A percentile compares a stretch with the other conserved stretches of the same genome.
Conservation (phyloP, 1,140 invertebrate genomes). For the Thereuonema tuberculata region DNA sequence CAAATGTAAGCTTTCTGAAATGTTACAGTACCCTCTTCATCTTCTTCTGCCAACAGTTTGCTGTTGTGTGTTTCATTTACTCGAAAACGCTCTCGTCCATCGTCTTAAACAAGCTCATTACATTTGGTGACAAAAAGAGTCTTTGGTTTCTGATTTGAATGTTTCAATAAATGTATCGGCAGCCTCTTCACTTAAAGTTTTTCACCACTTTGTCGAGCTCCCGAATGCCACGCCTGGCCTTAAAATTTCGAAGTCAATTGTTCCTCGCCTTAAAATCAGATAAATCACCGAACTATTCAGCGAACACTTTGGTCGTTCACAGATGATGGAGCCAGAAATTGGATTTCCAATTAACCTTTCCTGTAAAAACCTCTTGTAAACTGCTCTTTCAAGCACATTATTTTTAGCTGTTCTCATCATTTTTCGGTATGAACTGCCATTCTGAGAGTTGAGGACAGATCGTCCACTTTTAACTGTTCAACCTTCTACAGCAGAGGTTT, state of each 20-base stretch:
- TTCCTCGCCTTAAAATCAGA: background rate
- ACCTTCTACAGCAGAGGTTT: too few relatives aligned
- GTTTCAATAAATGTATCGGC: background rate
- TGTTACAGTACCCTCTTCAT: too few relatives aligned
- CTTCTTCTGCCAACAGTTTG: too few relatives aligned
- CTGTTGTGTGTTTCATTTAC: too few relatives aligned
- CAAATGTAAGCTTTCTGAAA: too few relatives aligned
- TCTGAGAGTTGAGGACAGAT: background rate
- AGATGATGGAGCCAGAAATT: background rate
- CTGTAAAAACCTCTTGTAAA: background rate
- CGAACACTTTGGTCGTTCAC: background rate
- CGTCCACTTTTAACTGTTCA: too few relatives aligned
- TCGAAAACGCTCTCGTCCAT: too few relatives aligned
- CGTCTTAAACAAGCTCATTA: too few relatives aligned
- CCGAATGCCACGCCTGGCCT: background rate
- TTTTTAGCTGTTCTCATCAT: background rate
- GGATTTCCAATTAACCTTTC: background rate
- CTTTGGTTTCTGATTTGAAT: background rate
- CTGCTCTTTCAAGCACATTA: background rate
- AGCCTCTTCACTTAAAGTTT: background rate
- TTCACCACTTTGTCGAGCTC: background rate
- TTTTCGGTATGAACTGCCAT: background rate
- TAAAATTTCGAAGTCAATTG: background rate
- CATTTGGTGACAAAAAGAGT: too few relatives aligned
- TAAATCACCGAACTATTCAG: background rate